Conservation (phyloP, 2,888 invertebrate species). For the Malacosoma neustria region DNA sequence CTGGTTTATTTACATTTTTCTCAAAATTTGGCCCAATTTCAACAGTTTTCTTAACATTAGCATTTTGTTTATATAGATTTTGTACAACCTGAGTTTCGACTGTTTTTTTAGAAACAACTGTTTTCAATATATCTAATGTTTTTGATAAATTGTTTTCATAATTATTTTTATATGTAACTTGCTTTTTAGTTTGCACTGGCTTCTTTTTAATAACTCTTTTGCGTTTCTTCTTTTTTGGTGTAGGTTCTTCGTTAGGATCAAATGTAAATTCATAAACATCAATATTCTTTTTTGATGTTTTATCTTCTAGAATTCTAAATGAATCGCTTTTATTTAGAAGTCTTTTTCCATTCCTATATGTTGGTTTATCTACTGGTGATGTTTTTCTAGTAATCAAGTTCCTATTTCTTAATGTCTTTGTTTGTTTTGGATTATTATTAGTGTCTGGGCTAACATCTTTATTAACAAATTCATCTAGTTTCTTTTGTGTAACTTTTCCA, state of each 20-base stretch:
- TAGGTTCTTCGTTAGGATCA: constrained; percentile 61
- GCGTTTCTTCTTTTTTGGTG: constrained; percentile 51
- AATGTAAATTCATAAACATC: constrained; percentile 67
- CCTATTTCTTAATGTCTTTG: constrained; percentile 7
- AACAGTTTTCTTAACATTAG: neutral
- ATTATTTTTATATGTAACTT: constrained; percentile 31
- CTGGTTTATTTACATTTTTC: neutral
- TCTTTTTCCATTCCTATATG: constrained; percentile 14
- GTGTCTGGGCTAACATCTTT: constrained; percentile 28
- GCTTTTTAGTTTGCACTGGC: constrained; percentile 34
- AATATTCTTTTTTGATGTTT: constrained; percentile 24
- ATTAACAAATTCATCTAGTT: constrained; percentile 3
- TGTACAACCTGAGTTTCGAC: constrained; percentile 9
- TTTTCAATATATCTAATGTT: constrained; percentile 43
- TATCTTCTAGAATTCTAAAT: constrained; percentile 39
- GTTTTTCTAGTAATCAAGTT: constrained; percentile 5
- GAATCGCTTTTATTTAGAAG: constrained; percentile 28
- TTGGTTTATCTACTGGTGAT: constrained; percentile 9
- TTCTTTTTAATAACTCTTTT: constrained; percentile 37
- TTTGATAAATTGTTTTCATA: constrained; percentile 55
- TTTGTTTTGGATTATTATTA: constrained; percentile 35
- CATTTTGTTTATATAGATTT: constrained; percentile 1
- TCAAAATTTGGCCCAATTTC: neutral
- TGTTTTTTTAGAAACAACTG: constrained; percentile 23
- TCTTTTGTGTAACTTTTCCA: neutral